Evolutionary conservation across 2,888 invertebrate species (phyloP).

Genomic region (Heliconius ismenius): DNA sequence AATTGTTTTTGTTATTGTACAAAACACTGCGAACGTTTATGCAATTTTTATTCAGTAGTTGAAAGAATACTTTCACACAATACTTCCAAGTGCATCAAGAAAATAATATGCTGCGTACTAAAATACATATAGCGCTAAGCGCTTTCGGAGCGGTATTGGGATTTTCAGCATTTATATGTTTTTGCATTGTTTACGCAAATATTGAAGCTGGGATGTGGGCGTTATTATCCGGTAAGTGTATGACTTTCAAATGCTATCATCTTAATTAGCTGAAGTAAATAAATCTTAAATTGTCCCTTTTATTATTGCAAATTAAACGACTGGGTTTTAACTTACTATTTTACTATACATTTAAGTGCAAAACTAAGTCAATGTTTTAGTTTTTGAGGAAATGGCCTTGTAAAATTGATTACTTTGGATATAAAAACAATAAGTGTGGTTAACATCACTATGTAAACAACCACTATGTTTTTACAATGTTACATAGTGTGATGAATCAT

Average conservation of each 20-base stretch:
- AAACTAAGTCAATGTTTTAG: too few species aligned
- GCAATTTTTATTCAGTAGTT: background rate
- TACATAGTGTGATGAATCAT: too few species aligned
- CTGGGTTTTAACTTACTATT: background rate
- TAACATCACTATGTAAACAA: too few species aligned
- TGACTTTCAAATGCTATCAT: slow-evolving; percentile 31
- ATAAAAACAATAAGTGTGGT: too few species aligned
- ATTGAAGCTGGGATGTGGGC: slow-evolving; percentile 78
- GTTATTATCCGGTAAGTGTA: slow-evolving; percentile 69
- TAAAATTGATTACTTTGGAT: too few species aligned
- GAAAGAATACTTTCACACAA: background rate
- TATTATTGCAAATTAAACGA: background rate
- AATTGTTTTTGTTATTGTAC: slow-evolving; percentile 20
- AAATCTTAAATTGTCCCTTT: background rate
- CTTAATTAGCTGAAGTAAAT: background rate
- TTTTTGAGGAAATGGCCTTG: too few species aligned
- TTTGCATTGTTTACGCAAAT: slow-evolving; percentile 75
- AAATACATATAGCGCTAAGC: slow-evolving; percentile 70
- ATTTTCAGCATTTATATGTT: slow-evolving; percentile 74
- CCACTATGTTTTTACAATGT: too few species aligned
- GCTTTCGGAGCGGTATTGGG: slow-evolving; percentile 66
- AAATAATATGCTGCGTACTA: slow-evolving; percentile 62
- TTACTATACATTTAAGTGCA: too few species aligned
- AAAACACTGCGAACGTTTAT: background rate
- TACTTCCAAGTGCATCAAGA: background rate